Percentiles rank a stretch among this genome's conserved stretches.
Conservation (phyloP, 2,113 vertebrate species). For the Mugil cephalus region DNA sequence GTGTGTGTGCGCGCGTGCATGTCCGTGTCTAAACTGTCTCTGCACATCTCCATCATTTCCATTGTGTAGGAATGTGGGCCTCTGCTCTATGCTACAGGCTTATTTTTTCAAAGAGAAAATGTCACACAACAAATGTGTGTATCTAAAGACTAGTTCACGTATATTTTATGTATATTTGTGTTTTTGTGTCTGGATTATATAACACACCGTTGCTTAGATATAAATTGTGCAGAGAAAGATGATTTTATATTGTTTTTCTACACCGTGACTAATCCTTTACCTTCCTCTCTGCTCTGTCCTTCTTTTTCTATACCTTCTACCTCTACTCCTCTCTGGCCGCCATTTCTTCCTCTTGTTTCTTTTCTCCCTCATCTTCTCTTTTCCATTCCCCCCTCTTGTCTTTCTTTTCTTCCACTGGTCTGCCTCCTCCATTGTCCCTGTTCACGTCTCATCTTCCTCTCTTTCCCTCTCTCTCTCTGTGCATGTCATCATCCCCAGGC, state of each 20-base stretch:
- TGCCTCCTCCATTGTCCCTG: not conserved
- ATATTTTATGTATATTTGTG: not conserved
- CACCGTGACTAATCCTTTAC: slow-evolving; percentile 28
- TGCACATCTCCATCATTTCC: slow-evolving; percentile 65
- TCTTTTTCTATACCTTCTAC: not conserved
- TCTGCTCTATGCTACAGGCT: slow-evolving; percentile 40
- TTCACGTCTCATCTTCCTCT: too few species aligned
- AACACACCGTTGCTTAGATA: not conserved
- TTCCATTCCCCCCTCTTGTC: not conserved
- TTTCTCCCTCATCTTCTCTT: not conserved
- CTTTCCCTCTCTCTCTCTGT: not conserved
- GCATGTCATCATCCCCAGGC: slow-evolving; percentile 78
- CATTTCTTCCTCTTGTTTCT: not conserved
- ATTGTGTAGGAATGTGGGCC: slow-evolving; percentile 33
- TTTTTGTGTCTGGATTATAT: slow-evolving; percentile 17
- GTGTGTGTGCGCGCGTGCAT: not conserved
- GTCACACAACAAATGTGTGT: slow-evolving; percentile 1
- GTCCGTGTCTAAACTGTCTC: slow-evolving; percentile 47
- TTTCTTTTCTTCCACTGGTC: not conserved
- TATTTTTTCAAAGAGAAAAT: slow-evolving; percentile 21
- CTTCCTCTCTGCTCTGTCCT: not conserved
- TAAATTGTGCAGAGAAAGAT: not conserved
- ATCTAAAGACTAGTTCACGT: not conserved
- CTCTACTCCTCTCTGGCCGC: not conserved
- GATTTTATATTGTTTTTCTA: slow-evolving; percentile 17